phyloP scores from a whole-genome alignment of 2,888 invertebrate genomes.

The Orthosia cruda region DNA sequence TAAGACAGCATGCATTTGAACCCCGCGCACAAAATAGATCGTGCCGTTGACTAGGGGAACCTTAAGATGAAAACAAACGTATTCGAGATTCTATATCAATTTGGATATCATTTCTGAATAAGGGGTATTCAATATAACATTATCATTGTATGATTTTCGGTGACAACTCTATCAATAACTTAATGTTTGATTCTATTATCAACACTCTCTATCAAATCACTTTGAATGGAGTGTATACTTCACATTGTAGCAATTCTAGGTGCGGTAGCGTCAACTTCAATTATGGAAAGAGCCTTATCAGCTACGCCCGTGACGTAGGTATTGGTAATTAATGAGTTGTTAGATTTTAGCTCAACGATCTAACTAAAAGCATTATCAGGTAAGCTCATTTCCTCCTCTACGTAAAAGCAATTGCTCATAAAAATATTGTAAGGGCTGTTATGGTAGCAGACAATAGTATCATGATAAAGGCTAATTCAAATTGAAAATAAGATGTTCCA shows the following conservation, averaged over 20 bases:
- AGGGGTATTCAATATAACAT: slow-evolving; percentile 1
- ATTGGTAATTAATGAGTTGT: slow-evolving; percentile 35
- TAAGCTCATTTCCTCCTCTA: slow-evolving; percentile 12
- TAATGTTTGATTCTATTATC: background rate
- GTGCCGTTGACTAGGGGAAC: too few species aligned
- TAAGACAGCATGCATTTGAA: too few species aligned
- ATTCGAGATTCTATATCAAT: slow-evolving; percentile 17
- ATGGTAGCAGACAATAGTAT: background rate
- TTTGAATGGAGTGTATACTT: slow-evolving; percentile 29
- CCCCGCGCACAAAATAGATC: too few species aligned
- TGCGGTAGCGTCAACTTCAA: slow-evolving; percentile 43
- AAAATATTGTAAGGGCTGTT: background rate
- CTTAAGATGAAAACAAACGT: slow-evolving; percentile 26
- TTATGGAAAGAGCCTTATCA: slow-evolving; percentile 55
- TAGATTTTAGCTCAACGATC: slow-evolving; percentile 5
- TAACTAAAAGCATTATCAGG: slow-evolving; percentile 28
- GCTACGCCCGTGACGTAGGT: slow-evolving; percentile 13
- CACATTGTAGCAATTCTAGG: slow-evolving; percentile 25
- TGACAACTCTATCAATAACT: background rate
- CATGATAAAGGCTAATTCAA: slow-evolving; percentile 8
- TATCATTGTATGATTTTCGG: background rate
- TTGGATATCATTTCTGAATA: slow-evolving; percentile 4
- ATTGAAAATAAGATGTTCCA: slow-evolving; percentile 17
- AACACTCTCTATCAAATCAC: slow-evolving; percentile 12
- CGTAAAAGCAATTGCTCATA: background rate